Base-by-base conservation (phyloP, 2,888 invertebrate genomes). In the Athalia cordata region DNA sequence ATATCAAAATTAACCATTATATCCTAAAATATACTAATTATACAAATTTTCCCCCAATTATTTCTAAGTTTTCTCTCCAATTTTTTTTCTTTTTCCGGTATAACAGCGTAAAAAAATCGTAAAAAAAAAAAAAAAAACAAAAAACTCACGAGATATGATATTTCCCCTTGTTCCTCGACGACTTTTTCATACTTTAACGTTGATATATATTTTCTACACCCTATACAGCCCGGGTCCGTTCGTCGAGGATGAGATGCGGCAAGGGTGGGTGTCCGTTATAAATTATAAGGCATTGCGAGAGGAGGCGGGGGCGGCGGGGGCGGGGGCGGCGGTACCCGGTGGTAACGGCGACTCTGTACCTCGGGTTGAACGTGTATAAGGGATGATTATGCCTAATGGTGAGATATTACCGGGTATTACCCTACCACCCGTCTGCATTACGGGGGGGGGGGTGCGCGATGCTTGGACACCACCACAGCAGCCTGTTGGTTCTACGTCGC, bases 351-450 rank as follows among this genome's bases (percentile, higher is more conserved):
- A 29, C 29, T 29, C 29, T 29, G 29, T 29, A 29, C 29, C 29
- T 29, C 29, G 29, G 29, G 79, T 78, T 79, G 80, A 80, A 88
- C 87, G 87, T 89, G 89, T 89, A 87, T 85, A 88, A 87, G 88
- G 89, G 89, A 89, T 89, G 90, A 89, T 90, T 89, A 89, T 89
- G 88, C 89, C 88, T 90, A 90, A 90, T 90, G 89, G 89, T 90
- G 89, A 90, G 89, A 89, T 90, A 90, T 90, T 89, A 89, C 89
- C 88, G 85, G 86, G 88, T 86, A 88, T 89, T 89, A 89, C 89
- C 75, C 29, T 9, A n/a, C 9, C 55, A 29, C 55, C n/a, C 57
- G 59, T 7, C 15, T 15, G 62, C 62, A 61, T 74, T 74, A 62
- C 74, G 5, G 47, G 50, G 9, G 3, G 15, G 61, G 5, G 47